Evolutionary conservation across 1,140 invertebrate genomes (phyloP).

Genomic region (Vanessa atalanta): DNA sequence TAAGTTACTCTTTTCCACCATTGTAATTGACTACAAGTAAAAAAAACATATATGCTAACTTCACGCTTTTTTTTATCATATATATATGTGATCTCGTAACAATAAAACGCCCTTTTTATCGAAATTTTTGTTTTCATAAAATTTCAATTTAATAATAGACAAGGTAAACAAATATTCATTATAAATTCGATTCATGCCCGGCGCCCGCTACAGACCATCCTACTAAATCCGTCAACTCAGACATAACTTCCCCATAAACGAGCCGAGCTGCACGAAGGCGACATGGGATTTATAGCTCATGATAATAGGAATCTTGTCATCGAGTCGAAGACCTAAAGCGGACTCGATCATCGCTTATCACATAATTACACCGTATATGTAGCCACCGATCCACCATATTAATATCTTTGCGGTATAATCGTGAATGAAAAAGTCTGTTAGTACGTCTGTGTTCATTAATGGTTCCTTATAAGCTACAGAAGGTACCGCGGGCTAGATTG

Average conservation of each 20-base stretch:
- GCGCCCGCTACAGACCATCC: neutral
- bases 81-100: no score
- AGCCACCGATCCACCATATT: conserved; percentile 9
- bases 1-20: no score
- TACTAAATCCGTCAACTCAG: neutral
- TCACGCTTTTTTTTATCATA: no score
- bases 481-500: neutral
- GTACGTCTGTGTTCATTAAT: conserved; percentile 23
- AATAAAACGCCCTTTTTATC: no score
- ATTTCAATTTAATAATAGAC: no score
- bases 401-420: conserved; percentile 20
- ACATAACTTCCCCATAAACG: neutral
- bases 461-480: conserved; percentile 17
- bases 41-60: no score
- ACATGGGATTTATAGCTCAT: conserved; percentile 13
- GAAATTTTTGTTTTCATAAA: no score
- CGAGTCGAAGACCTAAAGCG: neutral
- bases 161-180: neutral
- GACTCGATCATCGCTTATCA: conserved; percentile 17
- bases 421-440: conserved; percentile 28
- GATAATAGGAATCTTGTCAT: conserved; percentile 11
- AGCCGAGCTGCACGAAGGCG: neutral
- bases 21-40: no score
- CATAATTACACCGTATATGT: conserved; percentile 21
- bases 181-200: neutral